Base-by-base conservation (phyloP, 2,888 invertebrate genomes). In the Synanthedon tipuliformis region DNA sequence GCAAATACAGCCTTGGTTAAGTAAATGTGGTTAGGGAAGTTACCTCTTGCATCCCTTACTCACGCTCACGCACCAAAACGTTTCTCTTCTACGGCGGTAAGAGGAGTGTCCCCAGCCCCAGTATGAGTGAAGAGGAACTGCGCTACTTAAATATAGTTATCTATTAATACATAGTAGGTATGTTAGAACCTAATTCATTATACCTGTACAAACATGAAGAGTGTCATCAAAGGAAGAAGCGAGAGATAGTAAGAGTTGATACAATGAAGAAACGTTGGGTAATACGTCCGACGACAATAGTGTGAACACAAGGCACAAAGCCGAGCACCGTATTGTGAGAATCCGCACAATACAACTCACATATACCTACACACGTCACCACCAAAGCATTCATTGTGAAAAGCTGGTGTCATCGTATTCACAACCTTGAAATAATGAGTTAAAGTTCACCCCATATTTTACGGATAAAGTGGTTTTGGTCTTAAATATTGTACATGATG, bases 241-340 rank as follows among this genome's bases (percentile, higher is more conserved):
- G 73, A 77, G 75, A 73, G 71, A 71, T 71, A 69, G 66, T 67
- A 72, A 72, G 71, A 75, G 73, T 66, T 75, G 78, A 77, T 78
- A 82, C 83, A 82, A 81, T 81, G 81, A 81, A 74, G 75, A 76
- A 76, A 81, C 81, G 78, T 81, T 82, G 77, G 78, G 81, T 84
- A 85, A 85, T 84, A 84, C 81, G 83, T 83, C 82, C 74, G 74
- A 73, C 73, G 75, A 85, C 84, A 85, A 84, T 84, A 75, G 80
- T 71, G 76, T 75, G 78, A 81, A 79, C 73, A 75, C 76, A 73
- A 65, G 73, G 76, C 77, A 85, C 85, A 86, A 85, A 85, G 83
- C 83, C 78, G 69, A 73, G 70, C 71, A 70, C 66, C 70, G 81
- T 74, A 83, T 85, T 84, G 83, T 84, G 73, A 79, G 79, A 80